Percentiles rank a stretch among this genome's conserved stretches.
Conservation (phyloP, 2,888 invertebrate species). For the Hoplodrina ambigua region DNA sequence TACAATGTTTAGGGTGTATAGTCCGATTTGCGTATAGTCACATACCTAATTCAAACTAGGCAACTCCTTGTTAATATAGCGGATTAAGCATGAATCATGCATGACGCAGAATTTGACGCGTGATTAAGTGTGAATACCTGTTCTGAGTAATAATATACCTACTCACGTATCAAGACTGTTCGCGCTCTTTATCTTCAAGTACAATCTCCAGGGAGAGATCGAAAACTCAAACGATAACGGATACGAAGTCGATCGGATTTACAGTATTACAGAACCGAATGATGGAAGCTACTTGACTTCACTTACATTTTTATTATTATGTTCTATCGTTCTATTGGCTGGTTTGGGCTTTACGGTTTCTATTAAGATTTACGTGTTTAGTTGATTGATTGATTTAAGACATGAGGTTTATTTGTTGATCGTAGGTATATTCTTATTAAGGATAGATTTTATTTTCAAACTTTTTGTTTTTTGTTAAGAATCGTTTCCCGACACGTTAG, state of each 20-base stretch:
- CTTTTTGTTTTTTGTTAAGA: too few relatives aligned
- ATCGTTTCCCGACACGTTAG: too few relatives aligned
- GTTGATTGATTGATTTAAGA: not conserved
- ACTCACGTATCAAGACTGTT: not conserved
- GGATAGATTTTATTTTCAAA: too few relatives aligned
- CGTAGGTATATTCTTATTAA: too few relatives aligned
- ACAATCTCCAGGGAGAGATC: conserved; percentile 36
- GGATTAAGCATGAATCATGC: conserved; percentile 33
- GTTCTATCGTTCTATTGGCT: conserved; percentile 14
- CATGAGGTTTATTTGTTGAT: too few relatives aligned
- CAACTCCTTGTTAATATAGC: conserved; percentile 29
- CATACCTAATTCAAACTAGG: not conserved
- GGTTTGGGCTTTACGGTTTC: not conserved
- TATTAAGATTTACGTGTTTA: not conserved
- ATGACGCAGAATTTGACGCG: conserved; percentile 22
- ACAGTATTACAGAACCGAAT: conserved; percentile 22
- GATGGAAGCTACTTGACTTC: conserved; percentile 4
- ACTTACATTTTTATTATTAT: conserved; percentile 32
- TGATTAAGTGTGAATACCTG: conserved; percentile 37
- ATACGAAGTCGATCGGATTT: conserved; percentile 43
- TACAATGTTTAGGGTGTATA: not conserved
- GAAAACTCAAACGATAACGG: conserved; percentile 42
- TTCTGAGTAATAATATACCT: not conserved
- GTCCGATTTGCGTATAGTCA: not conserved
- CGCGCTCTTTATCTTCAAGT: conserved; percentile 12